Percentiles rank a stretch among this genome's conserved stretches.
Conservation (phyloP, 2,113 vertebrate species). For the Sturnus vulgaris region DNA sequence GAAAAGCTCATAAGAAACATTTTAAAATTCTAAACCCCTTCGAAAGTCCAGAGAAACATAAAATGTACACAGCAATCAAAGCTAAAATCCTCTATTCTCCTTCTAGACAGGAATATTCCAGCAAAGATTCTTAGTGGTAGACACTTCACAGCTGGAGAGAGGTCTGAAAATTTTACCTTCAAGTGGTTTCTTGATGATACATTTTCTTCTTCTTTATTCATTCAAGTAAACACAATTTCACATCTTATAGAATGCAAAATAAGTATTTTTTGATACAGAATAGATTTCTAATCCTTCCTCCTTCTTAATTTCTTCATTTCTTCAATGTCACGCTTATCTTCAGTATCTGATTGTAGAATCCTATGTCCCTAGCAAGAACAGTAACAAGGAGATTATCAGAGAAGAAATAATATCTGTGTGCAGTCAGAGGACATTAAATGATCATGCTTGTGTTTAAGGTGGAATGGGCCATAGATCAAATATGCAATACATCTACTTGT, state of each 20-base stretch:
- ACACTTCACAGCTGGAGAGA: neutral
- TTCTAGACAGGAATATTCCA: neutral
- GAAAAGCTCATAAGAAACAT: neutral
- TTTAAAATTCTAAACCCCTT: neutral
- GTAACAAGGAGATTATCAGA: neutral
- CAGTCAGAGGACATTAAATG: neutral
- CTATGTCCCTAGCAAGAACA: neutral
- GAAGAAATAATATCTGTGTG: rapidly evolving
- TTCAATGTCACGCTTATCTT: neutral
- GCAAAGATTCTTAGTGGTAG: neutral
- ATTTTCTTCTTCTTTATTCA: neutral
- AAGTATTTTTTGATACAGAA: neutral
- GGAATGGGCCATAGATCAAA: neutral
- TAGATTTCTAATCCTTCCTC: neutral
- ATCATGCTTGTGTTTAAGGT: neutral
- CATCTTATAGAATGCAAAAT: neutral
- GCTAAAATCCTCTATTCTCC: neutral
- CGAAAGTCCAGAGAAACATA: neutral
- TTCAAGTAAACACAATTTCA: neutral
- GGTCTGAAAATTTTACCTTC: neutral
- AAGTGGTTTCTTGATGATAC: neutral
- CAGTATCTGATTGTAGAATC: neutral
- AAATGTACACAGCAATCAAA: neutral
- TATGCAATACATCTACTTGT: neutral
- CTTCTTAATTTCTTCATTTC: neutral